phyloP scores from a whole-genome alignment of 2,797 vertebrate genomes.

The Esox lucius region DNA sequence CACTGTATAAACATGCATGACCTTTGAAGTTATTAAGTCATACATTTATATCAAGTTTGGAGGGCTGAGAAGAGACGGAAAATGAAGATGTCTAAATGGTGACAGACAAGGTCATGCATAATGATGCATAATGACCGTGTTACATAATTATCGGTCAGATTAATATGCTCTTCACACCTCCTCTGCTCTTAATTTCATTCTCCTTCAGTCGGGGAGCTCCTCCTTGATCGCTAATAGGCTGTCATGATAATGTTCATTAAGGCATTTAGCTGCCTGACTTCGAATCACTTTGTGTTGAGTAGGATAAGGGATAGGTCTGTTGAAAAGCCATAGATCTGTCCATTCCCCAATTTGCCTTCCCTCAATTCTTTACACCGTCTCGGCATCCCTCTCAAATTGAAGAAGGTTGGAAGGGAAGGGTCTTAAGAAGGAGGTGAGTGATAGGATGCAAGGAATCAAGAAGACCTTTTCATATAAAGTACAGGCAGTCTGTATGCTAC shows the following conservation, averaged over 20 bases:
- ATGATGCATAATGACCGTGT: slow-evolving; percentile 46
- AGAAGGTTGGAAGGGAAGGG: too few relatives aligned
- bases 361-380: too few relatives aligned
- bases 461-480: too few relatives aligned
- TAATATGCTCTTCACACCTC: slow-evolving; percentile 61
- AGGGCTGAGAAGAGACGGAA: not conserved
- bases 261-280: slow-evolving; percentile 19
- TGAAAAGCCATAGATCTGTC: too few relatives aligned
- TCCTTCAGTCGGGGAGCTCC: slow-evolving; percentile 48
- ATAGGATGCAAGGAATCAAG: too few relatives aligned
- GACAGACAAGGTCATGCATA: slow-evolving; percentile 61
- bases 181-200: slow-evolving; percentile 48
- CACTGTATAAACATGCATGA: not conserved
- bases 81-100: slow-evolving; percentile 32
- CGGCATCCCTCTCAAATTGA: too few relatives aligned
- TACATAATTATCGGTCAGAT: slow-evolving; percentile 60
- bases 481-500: too few relatives aligned
- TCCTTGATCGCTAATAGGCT: slow-evolving; percentile 57
- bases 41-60: not conserved
- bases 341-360: too few relatives aligned
- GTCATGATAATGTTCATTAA: slow-evolving; percentile 56
- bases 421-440: too few relatives aligned
- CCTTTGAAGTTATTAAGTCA: not conserved
- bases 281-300: not conserved
- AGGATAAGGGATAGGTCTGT: too few relatives aligned